Base-by-base conservation (phyloP, 2,888 invertebrate genomes). In the Hirtodrosophila alboralis region DNA sequence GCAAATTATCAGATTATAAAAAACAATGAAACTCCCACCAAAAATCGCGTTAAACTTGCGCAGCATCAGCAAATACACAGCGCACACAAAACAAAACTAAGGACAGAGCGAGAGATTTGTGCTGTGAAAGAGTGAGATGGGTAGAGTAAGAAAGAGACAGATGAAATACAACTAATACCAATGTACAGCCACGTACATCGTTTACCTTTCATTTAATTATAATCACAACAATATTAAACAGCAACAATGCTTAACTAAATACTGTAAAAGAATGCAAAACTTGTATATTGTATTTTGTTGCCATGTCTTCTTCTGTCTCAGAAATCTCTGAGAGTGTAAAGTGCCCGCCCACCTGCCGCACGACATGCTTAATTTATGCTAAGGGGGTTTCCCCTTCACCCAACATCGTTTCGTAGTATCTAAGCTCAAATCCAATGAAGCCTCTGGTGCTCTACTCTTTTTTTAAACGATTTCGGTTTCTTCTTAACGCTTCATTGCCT, bases 1-100 rank as follows among this genome's bases (percentile, higher is more conserved):
- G 71, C 36, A 52, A 69, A 49, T 57, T 51, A 61, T 54, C 37
- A 65, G 26, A 16, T 37, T 72, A 54, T 67, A 63, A 45, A 72
- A 54, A 72, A 63, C 68, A 68, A 73, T 68, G 47, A 56, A 71
- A 71, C 66, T 70, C 69, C 71, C 69, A 71, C 71, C 44, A 56
- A 71, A 70, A 64, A 14, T n/a, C n/a, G n/a, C 40, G 8, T 38
- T 31, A 56, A 60, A 37, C 48, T 45, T 45, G 57, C 54, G 56
- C 68, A 72, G 69, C 68, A 64, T 72, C 65, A 54, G 51, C 54
- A 27, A 47, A 47, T 43, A 47, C 30, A 40, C 10, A 33, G 44
- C n/a, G n/a, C n/a, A 41, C 16, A 30, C 30, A 37, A 34, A 53
- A 43, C 27, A 66, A 34, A 34, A 52, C 23, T 23, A 40, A 9